phyloP scores from a whole-genome alignment of 2,113 vertebrate species.

The Sorex fumeus region DNA sequence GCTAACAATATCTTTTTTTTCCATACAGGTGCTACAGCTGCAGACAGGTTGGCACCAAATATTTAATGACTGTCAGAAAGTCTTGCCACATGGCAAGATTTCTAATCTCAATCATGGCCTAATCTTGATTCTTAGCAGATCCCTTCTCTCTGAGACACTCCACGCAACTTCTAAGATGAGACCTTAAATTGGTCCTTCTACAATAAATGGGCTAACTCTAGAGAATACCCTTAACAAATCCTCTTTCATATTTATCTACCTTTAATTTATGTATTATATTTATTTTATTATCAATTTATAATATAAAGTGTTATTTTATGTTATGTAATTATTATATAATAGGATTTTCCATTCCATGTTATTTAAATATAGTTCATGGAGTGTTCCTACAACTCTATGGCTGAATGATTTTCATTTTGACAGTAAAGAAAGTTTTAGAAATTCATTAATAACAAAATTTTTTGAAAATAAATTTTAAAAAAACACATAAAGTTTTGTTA shows the following conservation, averaged over 20 bases:
- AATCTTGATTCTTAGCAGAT: constrained; percentile 46
- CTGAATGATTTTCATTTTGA: not conserved
- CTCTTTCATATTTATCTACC: not conserved
- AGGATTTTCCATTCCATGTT: not conserved
- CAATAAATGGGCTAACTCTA: not conserved
- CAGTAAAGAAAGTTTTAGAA: constrained; percentile 27
- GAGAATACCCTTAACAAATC: not conserved
- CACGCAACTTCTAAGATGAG: constrained; percentile 25
- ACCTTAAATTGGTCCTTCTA: not conserved
- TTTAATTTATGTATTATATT: not conserved
- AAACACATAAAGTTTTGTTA: not conserved
- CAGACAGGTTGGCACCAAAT: constrained; percentile 69
- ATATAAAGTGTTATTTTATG: not conserved
- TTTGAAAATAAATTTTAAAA: not conserved
- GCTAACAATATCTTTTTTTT: constrained; percentile 52
- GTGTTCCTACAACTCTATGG: not conserved
- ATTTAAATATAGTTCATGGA: constrained; percentile 1
- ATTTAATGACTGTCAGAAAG: constrained; percentile 70
- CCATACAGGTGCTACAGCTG: constrained; percentile 73
- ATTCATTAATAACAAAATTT: not conserved
- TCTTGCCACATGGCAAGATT: constrained; percentile 57
- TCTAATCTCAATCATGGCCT: constrained; percentile 22
- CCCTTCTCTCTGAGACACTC: constrained; percentile 9
- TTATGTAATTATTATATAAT: not conserved
- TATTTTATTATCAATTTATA: not conserved